Evolutionary conservation across 2,113 vertebrate species (phyloP).

Genomic region (Hirundichthys speculiger): DNA sequence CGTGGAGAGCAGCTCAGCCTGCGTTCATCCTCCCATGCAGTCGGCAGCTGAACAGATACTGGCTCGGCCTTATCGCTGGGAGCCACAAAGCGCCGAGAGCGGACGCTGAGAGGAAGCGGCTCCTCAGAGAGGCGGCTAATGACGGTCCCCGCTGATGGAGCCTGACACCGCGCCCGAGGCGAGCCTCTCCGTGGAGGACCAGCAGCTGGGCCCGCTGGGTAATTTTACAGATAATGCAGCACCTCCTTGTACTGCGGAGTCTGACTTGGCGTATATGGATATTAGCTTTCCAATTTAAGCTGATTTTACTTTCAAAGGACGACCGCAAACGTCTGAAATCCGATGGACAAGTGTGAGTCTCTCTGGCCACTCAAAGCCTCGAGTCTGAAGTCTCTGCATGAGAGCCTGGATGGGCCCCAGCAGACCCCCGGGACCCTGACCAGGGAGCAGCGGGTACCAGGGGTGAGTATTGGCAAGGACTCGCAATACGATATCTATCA

Average conservation of each 20-base stretch:
- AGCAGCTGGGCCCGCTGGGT: background rate
- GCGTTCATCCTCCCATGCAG: conserved; percentile 30
- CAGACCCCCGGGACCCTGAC: too few relatives aligned
- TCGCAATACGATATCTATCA: too few relatives aligned
- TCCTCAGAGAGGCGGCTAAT: conserved; percentile 35
- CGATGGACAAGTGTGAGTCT: background rate
- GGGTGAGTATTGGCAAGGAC: too few relatives aligned
- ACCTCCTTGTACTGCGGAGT: conserved; percentile 1
- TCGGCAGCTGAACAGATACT: conserved; percentile 26
- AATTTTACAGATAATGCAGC: conserved; percentile 17
- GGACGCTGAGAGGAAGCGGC: background rate
- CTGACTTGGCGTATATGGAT: conserved; percentile 2
- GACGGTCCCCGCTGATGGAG: conserved; percentile 26
- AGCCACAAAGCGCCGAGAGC: conserved; percentile 48
- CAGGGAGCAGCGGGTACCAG: too few relatives aligned
- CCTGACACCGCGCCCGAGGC: conserved; percentile 20
- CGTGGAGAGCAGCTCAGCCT: conserved; percentile 14
- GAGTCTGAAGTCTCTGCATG: too few relatives aligned
- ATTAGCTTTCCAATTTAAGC: conserved; percentile 7
- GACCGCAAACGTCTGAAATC: conserved; percentile 1
- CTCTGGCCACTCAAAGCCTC: too few relatives aligned
- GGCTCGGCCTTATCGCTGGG: conserved; percentile 48
- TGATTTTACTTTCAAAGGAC: conserved; percentile 6
- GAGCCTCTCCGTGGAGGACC: conserved; percentile 11
- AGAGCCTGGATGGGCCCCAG: too few relatives aligned